Evolutionary conservation across 2,888 invertebrate species (phyloP).

Genomic region (Drosophila kuntzei): DNA sequence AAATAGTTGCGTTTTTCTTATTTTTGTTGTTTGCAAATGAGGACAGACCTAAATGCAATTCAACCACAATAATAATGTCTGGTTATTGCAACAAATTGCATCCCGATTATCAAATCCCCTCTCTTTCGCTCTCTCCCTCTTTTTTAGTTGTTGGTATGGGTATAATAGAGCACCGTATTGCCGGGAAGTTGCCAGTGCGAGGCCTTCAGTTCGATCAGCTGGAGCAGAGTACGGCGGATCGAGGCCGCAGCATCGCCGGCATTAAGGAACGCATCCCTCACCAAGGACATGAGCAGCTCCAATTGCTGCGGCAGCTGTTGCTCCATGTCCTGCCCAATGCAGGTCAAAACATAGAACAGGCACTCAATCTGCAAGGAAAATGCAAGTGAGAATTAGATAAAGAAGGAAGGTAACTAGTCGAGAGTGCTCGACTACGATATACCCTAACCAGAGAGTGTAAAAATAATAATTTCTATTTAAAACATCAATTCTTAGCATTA

Average conservation of each 20-base stretch:
- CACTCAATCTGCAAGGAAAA: conserved; percentile 90
- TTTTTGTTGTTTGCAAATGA: conserved; percentile 30
- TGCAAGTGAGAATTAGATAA: not conserved
- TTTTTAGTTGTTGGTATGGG: conserved; percentile 71
- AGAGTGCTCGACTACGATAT: not conserved
- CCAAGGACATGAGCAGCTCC: conserved; percentile 91
- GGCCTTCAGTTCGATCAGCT: conserved; percentile 95
- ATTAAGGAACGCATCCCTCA: conserved; percentile 94
- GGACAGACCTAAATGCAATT: conserved; percentile 77
- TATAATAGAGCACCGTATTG: conserved; percentile 94
- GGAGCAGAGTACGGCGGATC: conserved; percentile 93
- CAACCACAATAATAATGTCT: conserved; percentile 73
- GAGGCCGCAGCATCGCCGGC: conserved; percentile 90
- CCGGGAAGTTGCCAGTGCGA: conserved; percentile 96
- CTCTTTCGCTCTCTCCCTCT: conserved; percentile 1
- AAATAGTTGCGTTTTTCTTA: conserved; percentile 58
- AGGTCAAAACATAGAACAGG: conserved; percentile 94
- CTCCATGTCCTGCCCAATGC: conserved; percentile 95
- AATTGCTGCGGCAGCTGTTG: conserved; percentile 92
- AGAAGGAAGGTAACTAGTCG: too few relatives aligned
- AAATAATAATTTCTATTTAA: too few relatives aligned
- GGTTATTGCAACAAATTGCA: conserved; percentile 65
- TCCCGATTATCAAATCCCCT: conserved; percentile 20
- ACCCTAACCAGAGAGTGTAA: not conserved
- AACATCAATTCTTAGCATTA: too few relatives aligned